Evolutionary conservation across 2,113 vertebrate species (phyloP).

Genomic region (Corvus cornix): DNA sequence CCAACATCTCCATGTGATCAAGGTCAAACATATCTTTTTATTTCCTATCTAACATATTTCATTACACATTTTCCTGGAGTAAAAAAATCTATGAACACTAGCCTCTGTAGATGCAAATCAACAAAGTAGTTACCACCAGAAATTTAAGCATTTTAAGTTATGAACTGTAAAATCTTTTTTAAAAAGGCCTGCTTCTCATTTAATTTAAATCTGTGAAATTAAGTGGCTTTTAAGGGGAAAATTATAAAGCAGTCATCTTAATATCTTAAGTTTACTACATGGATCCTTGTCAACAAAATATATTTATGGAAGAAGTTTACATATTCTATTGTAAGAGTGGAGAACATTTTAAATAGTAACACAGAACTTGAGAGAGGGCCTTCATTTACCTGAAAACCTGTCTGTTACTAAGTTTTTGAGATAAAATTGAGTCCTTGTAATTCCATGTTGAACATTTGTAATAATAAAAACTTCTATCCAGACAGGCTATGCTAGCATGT

Average conservation of each 20-base stretch:
- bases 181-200: background rate
- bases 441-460: background rate
- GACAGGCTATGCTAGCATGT: background rate
- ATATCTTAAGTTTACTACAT: background rate
- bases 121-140: background rate
- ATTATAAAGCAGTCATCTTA: background rate
- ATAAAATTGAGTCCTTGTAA: background rate
- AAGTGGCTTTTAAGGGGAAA: background rate
- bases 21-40: slow-evolving; percentile 72
- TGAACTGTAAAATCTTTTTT: background rate
- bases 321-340: background rate
- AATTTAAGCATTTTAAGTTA: background rate
- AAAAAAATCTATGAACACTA: background rate
- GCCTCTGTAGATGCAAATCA: background rate
- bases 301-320: background rate
- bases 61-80: background rate
- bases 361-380: background rate
- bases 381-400: background rate
- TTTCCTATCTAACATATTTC: background rate
- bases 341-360: background rate
- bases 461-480: background rate
- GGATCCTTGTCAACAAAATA: background rate
- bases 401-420: background rate
- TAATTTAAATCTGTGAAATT: background rate
- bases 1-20: slow-evolving; percentile 94